phyloP scores from a whole-genome alignment of 1,140 invertebrate species.

The Drosophila busckii region DNA sequence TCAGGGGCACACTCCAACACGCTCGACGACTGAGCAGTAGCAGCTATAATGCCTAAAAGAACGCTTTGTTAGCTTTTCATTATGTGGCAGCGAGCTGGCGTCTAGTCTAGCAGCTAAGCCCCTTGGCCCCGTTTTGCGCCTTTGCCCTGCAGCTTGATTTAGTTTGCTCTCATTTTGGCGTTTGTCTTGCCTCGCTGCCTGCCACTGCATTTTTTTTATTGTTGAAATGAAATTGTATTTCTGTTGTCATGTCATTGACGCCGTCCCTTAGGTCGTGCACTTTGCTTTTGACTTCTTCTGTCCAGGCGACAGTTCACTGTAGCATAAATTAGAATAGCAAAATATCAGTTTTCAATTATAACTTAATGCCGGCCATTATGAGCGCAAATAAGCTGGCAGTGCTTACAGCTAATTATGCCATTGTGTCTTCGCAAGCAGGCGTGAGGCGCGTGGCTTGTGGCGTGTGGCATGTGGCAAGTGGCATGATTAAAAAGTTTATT shows the following conservation, averaged over 20 bases:
- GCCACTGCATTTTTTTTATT: neutral
- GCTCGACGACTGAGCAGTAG: conserved; percentile 19
- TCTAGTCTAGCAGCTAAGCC: conserved; percentile 5
- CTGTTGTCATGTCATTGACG: conserved; percentile 43
- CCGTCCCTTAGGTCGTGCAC: conserved; percentile 8
- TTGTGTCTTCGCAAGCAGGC: conserved; percentile 2
- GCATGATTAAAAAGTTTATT: conserved; percentile 24
- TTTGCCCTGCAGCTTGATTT: neutral
- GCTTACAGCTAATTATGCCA: conserved; percentile 23
- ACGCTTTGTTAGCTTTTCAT: conserved; percentile 69
- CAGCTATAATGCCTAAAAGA: conserved; percentile 51
- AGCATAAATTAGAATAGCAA: conserved; percentile 37
- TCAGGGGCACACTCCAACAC: neutral
- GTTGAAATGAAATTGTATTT: conserved; percentile 10
- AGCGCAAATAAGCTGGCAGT: neutral
- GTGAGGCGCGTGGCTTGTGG: neutral
- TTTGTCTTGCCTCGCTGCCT: conserved; percentile 9
- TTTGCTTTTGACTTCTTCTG: neutral
- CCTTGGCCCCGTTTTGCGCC: neutral
- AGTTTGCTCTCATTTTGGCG: conserved; percentile 5
- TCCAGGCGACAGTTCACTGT: neutral
- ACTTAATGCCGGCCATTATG: conserved; percentile 25
- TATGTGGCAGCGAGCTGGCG: conserved; percentile 30
- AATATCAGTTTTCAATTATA: conserved; percentile 53
- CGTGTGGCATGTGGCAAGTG: conserved; percentile 2